These are phyloP conservation scores for Lepetodrilus schrolli DNA, from an alignment of 2,888 invertebrate species.

Conservation along the genomic window DNA sequence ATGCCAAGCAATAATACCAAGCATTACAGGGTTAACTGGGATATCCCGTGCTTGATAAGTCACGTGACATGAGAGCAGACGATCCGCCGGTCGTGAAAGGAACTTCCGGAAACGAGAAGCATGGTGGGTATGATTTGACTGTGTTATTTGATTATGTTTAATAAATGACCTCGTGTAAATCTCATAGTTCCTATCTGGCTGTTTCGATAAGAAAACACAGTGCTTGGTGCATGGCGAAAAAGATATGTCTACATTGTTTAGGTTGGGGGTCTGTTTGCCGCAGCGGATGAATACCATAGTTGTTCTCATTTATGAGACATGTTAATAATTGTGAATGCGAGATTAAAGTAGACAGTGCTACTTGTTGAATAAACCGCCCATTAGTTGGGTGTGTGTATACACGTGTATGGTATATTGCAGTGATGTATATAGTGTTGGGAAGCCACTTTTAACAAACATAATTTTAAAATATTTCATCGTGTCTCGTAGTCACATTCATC, in stretches of 20 bases:
- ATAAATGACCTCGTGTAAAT: constrained; percentile 7
- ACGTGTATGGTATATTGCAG: not conserved
- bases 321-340: constrained; percentile 25
- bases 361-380: constrained; percentile 22
- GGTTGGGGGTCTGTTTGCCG: not conserved
- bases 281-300: not conserved
- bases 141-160: constrained; percentile 30
- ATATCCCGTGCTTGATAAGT: not conserved
- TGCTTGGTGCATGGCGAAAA: not conserved
- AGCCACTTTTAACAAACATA: not conserved
- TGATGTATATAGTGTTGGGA: not conserved
- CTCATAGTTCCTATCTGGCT: constrained; percentile 14
- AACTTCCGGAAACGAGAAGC: constrained; percentile 16
- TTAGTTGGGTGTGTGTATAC: not conserved
- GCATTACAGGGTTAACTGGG: not conserved
- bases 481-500: not conserved
- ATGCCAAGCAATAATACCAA: not conserved
- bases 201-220: not conserved
- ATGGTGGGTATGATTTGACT: constrained; percentile 1
- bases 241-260: not conserved
- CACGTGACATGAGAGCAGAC: constrained; percentile 18
- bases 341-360: not conserved
- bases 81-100: not conserved
- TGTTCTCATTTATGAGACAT: constrained; percentile 11
- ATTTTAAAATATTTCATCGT: constrained; percentile 16